Base-by-base conservation (phyloP, 1,140 invertebrate species). In the Fopius arisanus region DNA sequence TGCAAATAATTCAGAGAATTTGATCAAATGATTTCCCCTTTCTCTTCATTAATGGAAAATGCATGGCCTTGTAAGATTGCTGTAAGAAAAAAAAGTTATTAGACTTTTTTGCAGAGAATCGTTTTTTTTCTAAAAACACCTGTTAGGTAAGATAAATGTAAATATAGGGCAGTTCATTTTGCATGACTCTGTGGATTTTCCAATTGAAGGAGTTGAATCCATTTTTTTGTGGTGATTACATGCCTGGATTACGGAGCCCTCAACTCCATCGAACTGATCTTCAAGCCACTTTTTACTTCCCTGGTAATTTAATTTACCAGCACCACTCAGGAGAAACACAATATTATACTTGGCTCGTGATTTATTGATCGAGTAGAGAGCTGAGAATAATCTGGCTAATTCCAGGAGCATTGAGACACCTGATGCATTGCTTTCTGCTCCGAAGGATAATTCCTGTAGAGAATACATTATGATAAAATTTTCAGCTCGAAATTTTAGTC, bases 221-320 rank as follows among this genome's bases (percentile, higher is more conserved):
- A 37, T 10, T 37, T 37, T 31, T 31, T 37, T 37, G 12, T 37
- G 3, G 7, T 37, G 33, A 37, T 10, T 41, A 73, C 75, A 86
- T 88, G 96, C 95, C 90, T 94, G 94, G 77, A 93, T 88, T 41
- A 93, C 83, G 23, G 92, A 91, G 43, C 90, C 91, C 81, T 94
- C 93, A 31, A 91, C 81, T 1, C 91, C 91, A 84, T 98, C 96
- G 62, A 96, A 85, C 82, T 97, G 95, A 85, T 97, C 95, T 85
- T 99, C 97, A 9, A 99, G 90, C 95, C 97, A 99, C 81, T 97
- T 96, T 89, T 98, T 98, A 41, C 95, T 95, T 23, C 97, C 96
- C 82, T 97, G 94, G 82, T 96, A 99, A 88, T 99, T 99, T 19
- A 97, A 92, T 87, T 98, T 96, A 14, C 98, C 98, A 73, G 92